Conservation (phyloP, 2,888 invertebrate species). For the Drosophila macrospina region DNA sequence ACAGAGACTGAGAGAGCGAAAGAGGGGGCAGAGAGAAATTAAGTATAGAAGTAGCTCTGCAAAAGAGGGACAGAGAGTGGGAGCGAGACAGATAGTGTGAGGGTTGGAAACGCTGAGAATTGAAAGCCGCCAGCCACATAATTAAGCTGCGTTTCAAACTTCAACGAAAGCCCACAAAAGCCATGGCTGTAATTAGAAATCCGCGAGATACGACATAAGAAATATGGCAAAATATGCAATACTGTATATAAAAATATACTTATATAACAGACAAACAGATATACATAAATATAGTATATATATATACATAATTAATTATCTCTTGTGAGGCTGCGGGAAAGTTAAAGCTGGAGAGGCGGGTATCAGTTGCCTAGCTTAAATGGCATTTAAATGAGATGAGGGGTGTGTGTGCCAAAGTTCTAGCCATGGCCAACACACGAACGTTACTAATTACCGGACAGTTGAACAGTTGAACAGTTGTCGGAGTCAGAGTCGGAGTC, state of each 20-base stretch:
- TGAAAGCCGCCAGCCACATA: conserved; percentile 60
- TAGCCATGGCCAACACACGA: conserved; percentile 6
- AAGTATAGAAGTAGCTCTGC: background rate
- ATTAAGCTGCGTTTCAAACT: conserved; percentile 70
- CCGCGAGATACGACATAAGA: conserved; percentile 26
- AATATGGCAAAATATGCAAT: background rate
- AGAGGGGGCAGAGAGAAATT: background rate
- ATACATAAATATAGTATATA: conserved; percentile 18
- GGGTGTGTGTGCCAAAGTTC: background rate
- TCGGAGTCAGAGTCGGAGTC: no score
- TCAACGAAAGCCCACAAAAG: conserved; percentile 72
- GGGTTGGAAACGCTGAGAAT: conserved; percentile 24
- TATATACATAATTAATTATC: conserved; percentile 75
- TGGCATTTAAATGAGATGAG: conserved; percentile 39
- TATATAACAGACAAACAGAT: background rate
- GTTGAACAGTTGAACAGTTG: background rate
- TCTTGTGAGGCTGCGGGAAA: background rate
- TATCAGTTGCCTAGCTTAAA: conserved; percentile 47
- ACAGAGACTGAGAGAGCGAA: background rate
- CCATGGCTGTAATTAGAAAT: conserved; percentile 73
- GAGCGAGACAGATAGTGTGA: background rate
- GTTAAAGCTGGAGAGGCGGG: background rate
- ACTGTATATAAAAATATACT: conserved; percentile 8
- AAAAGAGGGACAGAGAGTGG: background rate
- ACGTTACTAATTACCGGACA: conserved; percentile 56